Evolutionary conservation across 2,113 vertebrate genomes (phyloP).

Genomic region (Macrotis lagotis): DNA sequence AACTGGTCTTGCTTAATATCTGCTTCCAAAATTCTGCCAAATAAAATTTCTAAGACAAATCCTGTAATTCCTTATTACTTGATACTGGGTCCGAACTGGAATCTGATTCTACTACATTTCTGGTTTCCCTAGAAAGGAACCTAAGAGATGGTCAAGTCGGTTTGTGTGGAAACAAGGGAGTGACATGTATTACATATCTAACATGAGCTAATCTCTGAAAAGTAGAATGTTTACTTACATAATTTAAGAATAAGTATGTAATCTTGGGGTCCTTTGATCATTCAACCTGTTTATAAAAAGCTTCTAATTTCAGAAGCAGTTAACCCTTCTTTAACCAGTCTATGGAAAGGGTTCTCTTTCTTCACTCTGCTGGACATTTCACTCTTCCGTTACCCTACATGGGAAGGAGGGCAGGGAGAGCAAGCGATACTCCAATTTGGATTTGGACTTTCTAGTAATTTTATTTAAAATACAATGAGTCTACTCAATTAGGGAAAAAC

Average conservation of each 20-base stretch:
- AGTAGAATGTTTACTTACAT: neutral
- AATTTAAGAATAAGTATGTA: constrained; percentile 6
- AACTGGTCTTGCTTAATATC: neutral
- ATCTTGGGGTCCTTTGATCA: neutral
- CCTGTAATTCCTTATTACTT: neutral
- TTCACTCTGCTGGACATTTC: neutral
- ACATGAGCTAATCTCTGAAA: neutral
- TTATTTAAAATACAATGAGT: neutral
- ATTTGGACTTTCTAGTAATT: constrained; percentile 28
- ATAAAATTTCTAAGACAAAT: neutral
- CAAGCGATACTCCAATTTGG: constrained; percentile 14
- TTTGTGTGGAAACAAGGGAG: neutral
- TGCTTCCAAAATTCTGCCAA: neutral
- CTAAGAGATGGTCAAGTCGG: neutral
- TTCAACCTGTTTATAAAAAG: neutral
- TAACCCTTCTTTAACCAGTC: neutral
- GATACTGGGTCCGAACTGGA: neutral
- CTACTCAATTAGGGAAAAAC: constrained; percentile 31
- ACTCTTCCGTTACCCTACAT: neutral
- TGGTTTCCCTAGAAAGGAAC: neutral
- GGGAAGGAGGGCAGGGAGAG: neutral
- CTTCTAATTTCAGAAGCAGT: neutral
- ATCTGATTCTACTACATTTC: neutral
- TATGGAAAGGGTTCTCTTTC: neutral
- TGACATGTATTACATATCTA: neutral